phyloP scores from a whole-genome alignment of 2,797 vertebrate genomes.

The Moxostoma hubbsi region DNA sequence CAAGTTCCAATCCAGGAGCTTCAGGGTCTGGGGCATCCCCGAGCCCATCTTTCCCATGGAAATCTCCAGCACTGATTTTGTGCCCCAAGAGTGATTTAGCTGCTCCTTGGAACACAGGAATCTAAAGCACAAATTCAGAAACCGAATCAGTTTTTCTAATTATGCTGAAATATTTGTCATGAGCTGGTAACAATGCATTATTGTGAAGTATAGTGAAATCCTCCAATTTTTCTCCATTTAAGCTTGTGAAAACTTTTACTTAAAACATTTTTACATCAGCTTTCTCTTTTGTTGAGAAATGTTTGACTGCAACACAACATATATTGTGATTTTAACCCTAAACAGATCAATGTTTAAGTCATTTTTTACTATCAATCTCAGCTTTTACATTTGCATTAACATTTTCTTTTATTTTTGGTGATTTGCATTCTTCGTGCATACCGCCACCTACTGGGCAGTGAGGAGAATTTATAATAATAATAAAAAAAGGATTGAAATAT shows the following conservation, averaged over 20 bases:
- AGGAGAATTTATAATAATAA: no score
- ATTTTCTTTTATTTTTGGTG: no score
- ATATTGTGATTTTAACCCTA: no score
- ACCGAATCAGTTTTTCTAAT: not conserved
- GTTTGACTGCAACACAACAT: no score
- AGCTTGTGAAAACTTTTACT: not conserved
- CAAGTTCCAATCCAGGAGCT: slow-evolving; percentile 69
- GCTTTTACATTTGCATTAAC: no score
- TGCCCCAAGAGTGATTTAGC: slow-evolving; percentile 70
- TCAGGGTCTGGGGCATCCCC: slow-evolving; percentile 77
- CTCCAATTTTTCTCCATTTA: not conserved
- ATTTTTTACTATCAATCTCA: no score
- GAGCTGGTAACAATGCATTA: slow-evolving; percentile 3
- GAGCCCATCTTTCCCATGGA: slow-evolving; percentile 78
- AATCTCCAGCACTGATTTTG: slow-evolving; percentile 55
- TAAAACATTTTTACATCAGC: no score
- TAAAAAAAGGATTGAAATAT: no score
- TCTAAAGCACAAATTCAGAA: slow-evolving; percentile 62
- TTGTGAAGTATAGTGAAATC: not conserved
- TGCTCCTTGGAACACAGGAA: slow-evolving; percentile 79
- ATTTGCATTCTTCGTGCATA: no score
- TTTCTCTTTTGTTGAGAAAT: no score
- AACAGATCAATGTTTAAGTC: no score
- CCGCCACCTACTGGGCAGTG: no score
- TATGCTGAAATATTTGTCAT: slow-evolving; percentile 20